Base-by-base conservation (phyloP, 2,888 invertebrate genomes). In the Slavum lentiscoides region DNA sequence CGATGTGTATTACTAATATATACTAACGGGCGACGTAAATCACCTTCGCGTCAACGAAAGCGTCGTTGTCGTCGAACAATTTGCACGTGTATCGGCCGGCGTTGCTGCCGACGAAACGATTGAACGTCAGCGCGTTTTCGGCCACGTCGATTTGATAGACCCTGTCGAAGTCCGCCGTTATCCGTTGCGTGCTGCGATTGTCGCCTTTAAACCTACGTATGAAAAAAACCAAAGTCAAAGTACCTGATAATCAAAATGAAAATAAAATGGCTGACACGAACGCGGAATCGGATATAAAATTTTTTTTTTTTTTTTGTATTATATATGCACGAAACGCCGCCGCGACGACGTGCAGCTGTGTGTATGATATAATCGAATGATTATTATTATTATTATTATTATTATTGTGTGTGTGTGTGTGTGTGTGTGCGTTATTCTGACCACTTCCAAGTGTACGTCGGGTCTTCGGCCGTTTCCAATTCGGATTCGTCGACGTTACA, bases 21-120 rank as follows among this genome's bases (percentile, higher is more conserved):
- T 66, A 66, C 66, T 66, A 9, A 66, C 66, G 15, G 66, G 37
- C 66, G 15, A 66, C 66, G 13, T 37, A n/a, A 19, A 39, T 37
- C 30, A 39, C 37, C 39, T 66, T 66, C 37, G 37, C 13, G 30
- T 39, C 66, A 0, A 66, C 19, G 30, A 39, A 19, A 17, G 39
- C 17, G 70, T 80, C 82, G 37, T 30, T 82, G 39, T 80, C 82
- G 15, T 87, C 86, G 55, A 86, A 85, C 81, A 87, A 86, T 83
- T 87, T 86, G 88, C 93, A 93, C 83, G 89, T 87, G 87, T 93
- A 93, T 85, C 88, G 88, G 82, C 92, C 93, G 85, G 87, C 89
- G 88, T 92, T 92, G 77, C 87, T 86, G 85, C 89, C 88, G 80
- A 84, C 85, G 67, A 90, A 86, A 84, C 87, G 88, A 21, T 86